phyloP scores from a whole-genome alignment of 1,140 invertebrate species.

The Drosophila malerkotliana region DNA sequence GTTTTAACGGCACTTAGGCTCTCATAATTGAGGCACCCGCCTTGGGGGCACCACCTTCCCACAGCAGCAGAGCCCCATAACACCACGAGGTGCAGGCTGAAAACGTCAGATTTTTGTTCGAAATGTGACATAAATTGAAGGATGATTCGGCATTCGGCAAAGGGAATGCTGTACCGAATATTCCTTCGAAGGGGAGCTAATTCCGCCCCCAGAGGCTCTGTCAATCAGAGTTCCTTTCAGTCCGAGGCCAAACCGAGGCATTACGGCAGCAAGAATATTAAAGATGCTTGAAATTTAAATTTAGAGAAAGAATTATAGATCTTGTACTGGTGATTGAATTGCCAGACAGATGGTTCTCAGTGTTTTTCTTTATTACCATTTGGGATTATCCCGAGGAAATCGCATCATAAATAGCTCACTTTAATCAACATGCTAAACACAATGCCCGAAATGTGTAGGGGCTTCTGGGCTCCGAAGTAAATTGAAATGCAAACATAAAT shows the following conservation, averaged over 20 bases:
- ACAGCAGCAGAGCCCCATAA: too few species aligned
- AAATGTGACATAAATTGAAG: conserved; percentile 58
- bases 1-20: conserved; percentile 54
- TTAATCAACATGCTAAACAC: conserved; percentile 60
- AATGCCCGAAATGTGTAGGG: conserved; percentile 8
- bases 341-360: conserved; percentile 1
- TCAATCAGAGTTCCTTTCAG: conserved; percentile 29
- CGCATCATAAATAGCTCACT: conserved; percentile 40
- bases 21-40: conserved; percentile 46
- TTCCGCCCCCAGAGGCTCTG: conserved; percentile 15
- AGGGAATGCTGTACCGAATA: conserved; percentile 24
- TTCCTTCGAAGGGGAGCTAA: conserved; percentile 19
- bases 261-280: background rate
- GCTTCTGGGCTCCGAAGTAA: conserved; percentile 24
- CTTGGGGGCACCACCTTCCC: background rate
- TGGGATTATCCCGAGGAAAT: conserved; percentile 11
- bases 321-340: background rate
- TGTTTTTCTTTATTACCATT: conserved; percentile 6
- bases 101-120: conserved; percentile 17
- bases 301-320: background rate
- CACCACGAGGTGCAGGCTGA: background rate
- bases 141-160: conserved; percentile 46
- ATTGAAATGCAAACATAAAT: conserved; percentile 66
- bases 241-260: conserved; percentile 25
- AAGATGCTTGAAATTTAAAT: background rate